Conservation (phyloP, 2,888 invertebrate genomes). For the Himalopsyche kuldschensis region DNA sequence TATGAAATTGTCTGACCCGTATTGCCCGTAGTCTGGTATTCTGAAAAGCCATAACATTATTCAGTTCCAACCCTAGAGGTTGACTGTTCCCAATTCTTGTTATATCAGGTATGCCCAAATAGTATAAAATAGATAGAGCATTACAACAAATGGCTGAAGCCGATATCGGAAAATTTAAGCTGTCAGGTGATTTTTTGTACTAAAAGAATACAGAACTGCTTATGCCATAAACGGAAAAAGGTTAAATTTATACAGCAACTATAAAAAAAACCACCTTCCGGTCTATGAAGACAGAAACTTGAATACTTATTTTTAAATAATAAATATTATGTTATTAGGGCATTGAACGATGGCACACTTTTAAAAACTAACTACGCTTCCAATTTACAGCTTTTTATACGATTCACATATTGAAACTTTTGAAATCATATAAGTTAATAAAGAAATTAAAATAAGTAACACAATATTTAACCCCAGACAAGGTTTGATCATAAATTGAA, state of each 20-base stretch:
- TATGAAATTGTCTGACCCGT: not conserved
- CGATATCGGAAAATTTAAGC: not conserved
- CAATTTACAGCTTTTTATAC: no score
- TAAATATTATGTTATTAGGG: no score
- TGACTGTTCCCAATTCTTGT: not conserved
- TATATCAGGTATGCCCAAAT: not conserved
- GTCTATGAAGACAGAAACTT: no score
- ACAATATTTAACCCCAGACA: no score
- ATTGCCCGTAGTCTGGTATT: slow-evolving; percentile 3
- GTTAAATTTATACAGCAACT: not conserved
- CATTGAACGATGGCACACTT: no score
- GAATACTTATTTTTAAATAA: no score
- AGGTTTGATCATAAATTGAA: no score
- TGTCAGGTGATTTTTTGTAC: not conserved
- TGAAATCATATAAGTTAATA: no score
- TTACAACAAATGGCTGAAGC: not conserved
- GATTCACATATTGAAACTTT: no score
- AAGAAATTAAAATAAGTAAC: no score
- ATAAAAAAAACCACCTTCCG: not conserved
- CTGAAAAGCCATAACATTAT: slow-evolving; percentile 2
- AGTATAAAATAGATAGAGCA: not conserved
- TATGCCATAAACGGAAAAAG: not conserved
- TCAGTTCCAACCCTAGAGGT: not conserved
- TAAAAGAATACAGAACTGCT: not conserved
- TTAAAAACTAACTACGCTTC: no score